phyloP scores from a whole-genome alignment of 2,888 invertebrate genomes.

The Acanthoscelides obtectus region DNA sequence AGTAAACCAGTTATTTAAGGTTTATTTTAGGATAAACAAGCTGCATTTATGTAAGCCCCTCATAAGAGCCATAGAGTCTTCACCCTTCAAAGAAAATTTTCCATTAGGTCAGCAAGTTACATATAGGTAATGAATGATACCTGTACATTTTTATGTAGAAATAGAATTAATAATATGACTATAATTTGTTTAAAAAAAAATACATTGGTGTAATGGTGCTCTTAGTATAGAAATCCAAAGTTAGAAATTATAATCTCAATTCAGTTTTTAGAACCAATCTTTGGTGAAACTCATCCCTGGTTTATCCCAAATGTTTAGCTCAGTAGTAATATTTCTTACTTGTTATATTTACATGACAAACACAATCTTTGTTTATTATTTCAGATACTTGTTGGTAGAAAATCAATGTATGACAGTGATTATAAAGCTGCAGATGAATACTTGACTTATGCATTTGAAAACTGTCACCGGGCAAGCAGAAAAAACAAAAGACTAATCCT shows the following conservation, averaged over 20 bases:
- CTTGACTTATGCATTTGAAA: conserved; percentile 87
- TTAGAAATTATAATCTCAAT: too few relatives aligned
- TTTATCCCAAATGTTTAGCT: too few relatives aligned
- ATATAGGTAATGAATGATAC: conserved; percentile 63
- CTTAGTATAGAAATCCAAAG: too few relatives aligned
- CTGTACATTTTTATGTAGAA: too few relatives aligned
- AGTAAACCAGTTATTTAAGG: conserved; percentile 95
- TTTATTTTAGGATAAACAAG: conserved; percentile 77
- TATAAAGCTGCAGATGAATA: conserved; percentile 90
- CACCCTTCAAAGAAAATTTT: conserved; percentile 84
- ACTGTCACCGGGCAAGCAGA: conserved; percentile 74
- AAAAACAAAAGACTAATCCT: conserved; percentile 90
- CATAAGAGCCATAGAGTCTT: conserved; percentile 93
- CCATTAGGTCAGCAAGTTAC: conserved; percentile 91
- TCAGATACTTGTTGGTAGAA: conserved; percentile 84
- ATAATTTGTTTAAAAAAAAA: too few relatives aligned
- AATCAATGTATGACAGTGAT: conserved; percentile 98
- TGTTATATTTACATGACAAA: too few relatives aligned
- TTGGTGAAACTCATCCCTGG: too few relatives aligned
- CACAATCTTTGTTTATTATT: too few relatives aligned
- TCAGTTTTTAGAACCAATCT: too few relatives aligned
- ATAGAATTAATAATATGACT: too few relatives aligned
- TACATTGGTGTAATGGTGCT: too few relatives aligned
- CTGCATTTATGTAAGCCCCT: conserved; percentile 88
- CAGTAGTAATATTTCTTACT: too few relatives aligned